Base-by-base conservation (phyloP, 1,140 invertebrate species). In the Druon quercuslanigerum region DNA sequence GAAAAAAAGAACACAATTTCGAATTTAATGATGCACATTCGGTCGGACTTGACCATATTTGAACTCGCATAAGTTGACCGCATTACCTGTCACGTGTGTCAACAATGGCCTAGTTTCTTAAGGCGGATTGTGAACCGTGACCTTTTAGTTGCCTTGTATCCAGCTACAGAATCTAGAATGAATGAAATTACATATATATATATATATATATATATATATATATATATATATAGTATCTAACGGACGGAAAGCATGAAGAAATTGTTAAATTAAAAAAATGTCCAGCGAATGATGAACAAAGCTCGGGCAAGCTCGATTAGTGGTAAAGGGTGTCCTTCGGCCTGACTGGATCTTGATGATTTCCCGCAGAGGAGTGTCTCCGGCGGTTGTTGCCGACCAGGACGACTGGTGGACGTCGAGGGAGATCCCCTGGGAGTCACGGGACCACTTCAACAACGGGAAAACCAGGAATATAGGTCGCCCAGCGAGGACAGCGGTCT, bases 401-500 rank as follows among this genome's bases (percentile, higher is more conserved):
- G 89, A 87, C 86, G 88, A 91, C 91, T 93, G 91, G 91, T 92
- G 93, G 93, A 93, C 90, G 89, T 92, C 91, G 91, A 92, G 88
- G 90, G 93, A 93, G 91, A 90, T 91, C 91, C 90, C 79, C 90
- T 90, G 78, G 92, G 92, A 91, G 92, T 89, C 54, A 91, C 90
- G 79, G 90, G 90, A 80, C 87, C 88, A 17, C 85, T 88, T 66
- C 80, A 88, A 78, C 83, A 79, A 71, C 82, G 89, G 85, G 93
- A 93, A 83, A 92, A 86, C 83, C 92, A 92, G 82, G 94, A 94
- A 82, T 94, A 94, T 91, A 93, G 95, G 86, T 96, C 95, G 74
- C 95, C 95, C 71, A 96, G 95, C 89, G 95, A 96, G 91, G 95
- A 96, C 93, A 96, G 95, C 89, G 95, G 95, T 84, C 93, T 96